Percentiles rank a stretch among this genome's conserved stretches.
Evolutionary conservation across 2,797 vertebrate genomes (phyloP).

Genomic region (Hylomyscus alleni): DNA sequence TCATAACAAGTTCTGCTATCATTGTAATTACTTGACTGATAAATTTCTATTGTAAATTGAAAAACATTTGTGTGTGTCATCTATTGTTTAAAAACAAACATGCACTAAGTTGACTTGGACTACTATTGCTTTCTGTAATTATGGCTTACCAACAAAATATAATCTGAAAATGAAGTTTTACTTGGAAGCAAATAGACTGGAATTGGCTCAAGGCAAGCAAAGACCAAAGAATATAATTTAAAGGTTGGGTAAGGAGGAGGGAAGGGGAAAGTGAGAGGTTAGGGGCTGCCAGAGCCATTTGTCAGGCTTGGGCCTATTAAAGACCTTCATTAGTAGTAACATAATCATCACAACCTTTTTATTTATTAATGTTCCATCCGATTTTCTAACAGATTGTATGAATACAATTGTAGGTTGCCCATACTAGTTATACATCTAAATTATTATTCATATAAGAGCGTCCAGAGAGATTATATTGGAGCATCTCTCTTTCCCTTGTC

Average conservation of each 20-base stretch:
- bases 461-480: not conserved
- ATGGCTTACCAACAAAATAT: not conserved
- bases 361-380: not conserved
- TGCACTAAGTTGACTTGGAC: not conserved
- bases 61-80: not conserved
- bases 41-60: conserved; percentile 88
- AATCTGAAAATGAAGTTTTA: not conserved
- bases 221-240: no score
- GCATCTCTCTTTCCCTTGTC: not conserved
- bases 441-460: not conserved
- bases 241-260: no score
- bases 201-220: no score
- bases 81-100: not conserved
- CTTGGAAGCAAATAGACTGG: not conserved
- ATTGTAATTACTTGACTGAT: conserved; percentile 94
- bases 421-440: not conserved
- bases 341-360: no score
- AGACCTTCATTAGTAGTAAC: no score
- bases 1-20: conserved; percentile 88
- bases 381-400: not conserved
- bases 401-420: not conserved
- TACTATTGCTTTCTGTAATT: not conserved
- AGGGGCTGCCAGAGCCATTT: no score
- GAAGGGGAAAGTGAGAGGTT: no score
- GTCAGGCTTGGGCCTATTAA: no score